phyloP scores from a whole-genome alignment of 35 echinoderm and acorn worm species.

The Anneissia japonica region DNA sequence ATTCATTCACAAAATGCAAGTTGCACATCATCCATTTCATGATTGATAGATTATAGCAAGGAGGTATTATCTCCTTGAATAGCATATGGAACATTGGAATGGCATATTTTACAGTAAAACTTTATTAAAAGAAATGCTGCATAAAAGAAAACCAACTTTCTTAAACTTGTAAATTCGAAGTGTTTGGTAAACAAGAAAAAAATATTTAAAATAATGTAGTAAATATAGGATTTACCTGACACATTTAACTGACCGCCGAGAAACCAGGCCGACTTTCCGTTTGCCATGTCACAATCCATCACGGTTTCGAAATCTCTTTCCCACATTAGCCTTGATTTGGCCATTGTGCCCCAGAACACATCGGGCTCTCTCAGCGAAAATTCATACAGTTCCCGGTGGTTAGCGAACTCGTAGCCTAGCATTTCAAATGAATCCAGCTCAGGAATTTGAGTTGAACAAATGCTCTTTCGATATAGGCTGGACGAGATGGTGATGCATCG shows the following conservation, averaged over 20 bases:
- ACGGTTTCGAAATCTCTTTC: constrained; percentile 64
- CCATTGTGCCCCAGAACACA: constrained; percentile 70
- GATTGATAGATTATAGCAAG: too few relatives aligned
- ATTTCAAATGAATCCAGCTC: constrained; percentile 52
- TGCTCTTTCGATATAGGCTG: not conserved
- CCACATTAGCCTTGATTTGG: constrained; percentile 64
- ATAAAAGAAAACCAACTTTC: too few relatives aligned
- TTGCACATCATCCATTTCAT: too few relatives aligned
- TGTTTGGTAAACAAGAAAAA: too few relatives aligned
- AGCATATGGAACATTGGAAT: too few relatives aligned
- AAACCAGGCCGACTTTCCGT: constrained; percentile 81
- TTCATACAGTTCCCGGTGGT: constrained; percentile 53
- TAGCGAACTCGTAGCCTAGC: constrained; percentile 44
- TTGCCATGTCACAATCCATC: constrained; percentile 56
- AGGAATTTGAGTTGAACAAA: constrained; percentile 69
- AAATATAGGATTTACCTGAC: too few relatives aligned
- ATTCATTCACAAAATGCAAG: too few relatives aligned
- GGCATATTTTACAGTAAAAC: too few relatives aligned
- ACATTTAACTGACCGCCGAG: constrained; percentile 73
- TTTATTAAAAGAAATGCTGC: too few relatives aligned
- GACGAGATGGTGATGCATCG: not conserved
- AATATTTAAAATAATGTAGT: too few relatives aligned
- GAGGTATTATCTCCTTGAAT: too few relatives aligned
- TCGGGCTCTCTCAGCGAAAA: constrained; percentile 64
- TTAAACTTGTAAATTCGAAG: too few relatives aligned